Percentiles rank a stretch among this genome's conserved stretches.
Evolutionary conservation across 2,888 invertebrate species (phyloP).

Genomic region (Danaus chrysippus): DNA sequence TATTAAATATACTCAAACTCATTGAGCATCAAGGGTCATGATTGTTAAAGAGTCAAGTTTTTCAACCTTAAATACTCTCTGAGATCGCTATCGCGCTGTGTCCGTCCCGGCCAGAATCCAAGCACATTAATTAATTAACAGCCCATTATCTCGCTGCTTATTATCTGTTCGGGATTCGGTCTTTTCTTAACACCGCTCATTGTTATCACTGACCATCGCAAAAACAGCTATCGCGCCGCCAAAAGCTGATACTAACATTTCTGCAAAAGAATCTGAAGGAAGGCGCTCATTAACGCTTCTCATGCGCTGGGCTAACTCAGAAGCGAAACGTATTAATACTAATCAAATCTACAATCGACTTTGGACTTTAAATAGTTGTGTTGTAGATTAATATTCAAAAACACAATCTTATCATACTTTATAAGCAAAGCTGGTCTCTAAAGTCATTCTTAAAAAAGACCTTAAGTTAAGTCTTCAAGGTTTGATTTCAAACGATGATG

Average conservation of each 20-base stretch:
- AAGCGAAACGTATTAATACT: conserved; percentile 42
- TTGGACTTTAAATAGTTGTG: conserved; percentile 17
- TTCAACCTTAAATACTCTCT: conserved; percentile 22
- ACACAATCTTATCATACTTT: not conserved
- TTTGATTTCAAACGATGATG: not conserved
- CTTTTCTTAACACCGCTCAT: conserved; percentile 64
- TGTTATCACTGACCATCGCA: conserved; percentile 75
- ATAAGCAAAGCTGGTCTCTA: conserved; percentile 4
- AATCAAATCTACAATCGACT: conserved; percentile 21
- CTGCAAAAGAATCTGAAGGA: conserved; percentile 65
- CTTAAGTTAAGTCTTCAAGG: not conserved
- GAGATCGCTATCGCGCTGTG: conserved; percentile 30
- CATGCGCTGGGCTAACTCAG: conserved; percentile 43
- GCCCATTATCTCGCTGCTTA: conserved; percentile 52
- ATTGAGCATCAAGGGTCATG: not conserved
- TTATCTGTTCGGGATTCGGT: conserved; percentile 58
- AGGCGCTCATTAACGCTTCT: conserved; percentile 75
- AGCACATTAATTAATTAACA: conserved; percentile 57
- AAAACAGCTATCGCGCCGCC: conserved; percentile 73
- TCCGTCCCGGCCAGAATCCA: conserved; percentile 25
- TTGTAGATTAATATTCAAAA: conserved; percentile 9
- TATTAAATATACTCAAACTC: not conserved
- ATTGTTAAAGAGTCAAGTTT: conserved; percentile 11
- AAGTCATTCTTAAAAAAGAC: not conserved
- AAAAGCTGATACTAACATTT: conserved; percentile 72